Conservation (phyloP, 37 sponge, comb jelly and placozoan genomes). For the Amphimedon queenslandica region DNA sequence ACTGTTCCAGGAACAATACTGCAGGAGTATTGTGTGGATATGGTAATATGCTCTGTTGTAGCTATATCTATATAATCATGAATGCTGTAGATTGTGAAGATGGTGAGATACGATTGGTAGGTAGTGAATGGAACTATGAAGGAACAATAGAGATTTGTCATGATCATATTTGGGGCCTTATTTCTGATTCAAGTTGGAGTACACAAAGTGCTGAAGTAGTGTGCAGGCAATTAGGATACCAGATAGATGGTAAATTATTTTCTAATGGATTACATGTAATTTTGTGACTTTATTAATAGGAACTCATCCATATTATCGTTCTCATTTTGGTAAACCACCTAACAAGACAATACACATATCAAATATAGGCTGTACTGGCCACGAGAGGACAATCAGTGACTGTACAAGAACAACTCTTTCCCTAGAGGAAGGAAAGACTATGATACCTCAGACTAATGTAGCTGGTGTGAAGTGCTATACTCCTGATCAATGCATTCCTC, state of each 20-base stretch:
- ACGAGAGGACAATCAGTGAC: not conserved
- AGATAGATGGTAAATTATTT: not conserved
- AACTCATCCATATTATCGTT: not conserved
- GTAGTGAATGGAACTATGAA: not conserved
- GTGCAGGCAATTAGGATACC: not conserved
- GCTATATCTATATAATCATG: not conserved
- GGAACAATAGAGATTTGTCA: conserved; percentile 6
- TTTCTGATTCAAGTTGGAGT: not conserved
- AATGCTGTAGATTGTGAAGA: not conserved
- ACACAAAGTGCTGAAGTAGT: not conserved
- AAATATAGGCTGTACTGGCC: not conserved
- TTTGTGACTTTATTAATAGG: too few species aligned
- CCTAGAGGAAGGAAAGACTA: not conserved
- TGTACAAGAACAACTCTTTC: not conserved
- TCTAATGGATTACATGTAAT: not conserved
- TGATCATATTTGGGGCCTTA: not conserved
- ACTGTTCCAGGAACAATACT: not conserved
- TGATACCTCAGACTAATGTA: not conserved
- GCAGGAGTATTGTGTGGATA: not conserved
- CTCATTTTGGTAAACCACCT: conserved; percentile 7
- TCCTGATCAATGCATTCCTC: not conserved
- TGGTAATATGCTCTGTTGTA: not conserved
- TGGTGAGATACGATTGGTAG: not conserved
- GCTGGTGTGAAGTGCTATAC: not conserved
- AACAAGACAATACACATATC: conserved; percentile 2